Evolutionary conservation across 2,797 vertebrate species (phyloP), one percentile per base, ranked within the genome.

Genomic region (Sciaenops ocellatus): DNA sequence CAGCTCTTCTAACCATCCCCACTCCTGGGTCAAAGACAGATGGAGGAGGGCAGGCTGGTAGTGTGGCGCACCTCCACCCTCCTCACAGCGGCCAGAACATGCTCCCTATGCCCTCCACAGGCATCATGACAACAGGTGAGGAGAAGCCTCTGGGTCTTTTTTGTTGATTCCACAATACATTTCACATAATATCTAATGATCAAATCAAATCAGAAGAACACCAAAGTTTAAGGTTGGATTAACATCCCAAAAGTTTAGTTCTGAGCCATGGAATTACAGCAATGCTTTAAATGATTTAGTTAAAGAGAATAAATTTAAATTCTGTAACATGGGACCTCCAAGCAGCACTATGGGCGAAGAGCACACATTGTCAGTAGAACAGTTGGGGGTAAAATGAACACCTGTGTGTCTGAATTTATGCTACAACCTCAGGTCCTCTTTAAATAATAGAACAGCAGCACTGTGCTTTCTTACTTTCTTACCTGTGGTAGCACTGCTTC

Each of bases 111-210:
- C 96, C 98, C 13, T 97, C 98, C 83, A 96, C 98, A 3, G 97
- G 98, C 85, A 97, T 99, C 87, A 99, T 99, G 98, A 97, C 97
- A 48, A 97, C 98, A 94, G 97, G 98, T 99, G 93, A 63, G 0
- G 18, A 63, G 42, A 22, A 56, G 18, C 68, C 61, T 44, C 62
- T 55, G 48, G 74, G 54, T 28, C 44, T 51, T 34, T 48, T 70
- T 5, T 64, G n/a, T 26, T 68, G 30, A 62, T 6, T 63, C 18
- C 28, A 15, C 11, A 5, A 54, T 41, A 38, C 28, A 50, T 16
- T 77, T 67, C 1, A 78, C 30, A 18, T 34, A 24, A 28, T 65
- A 24, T 48, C 34, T 50, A 38, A 63, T 61, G 26, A 68, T 61
- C 56, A 13, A 65, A 44, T 74, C 18, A 48, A 56, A 72, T 59